Evolutionary conservation across 2,888 invertebrate species (phyloP).

Genomic region (Diarsia rubi): DNA sequence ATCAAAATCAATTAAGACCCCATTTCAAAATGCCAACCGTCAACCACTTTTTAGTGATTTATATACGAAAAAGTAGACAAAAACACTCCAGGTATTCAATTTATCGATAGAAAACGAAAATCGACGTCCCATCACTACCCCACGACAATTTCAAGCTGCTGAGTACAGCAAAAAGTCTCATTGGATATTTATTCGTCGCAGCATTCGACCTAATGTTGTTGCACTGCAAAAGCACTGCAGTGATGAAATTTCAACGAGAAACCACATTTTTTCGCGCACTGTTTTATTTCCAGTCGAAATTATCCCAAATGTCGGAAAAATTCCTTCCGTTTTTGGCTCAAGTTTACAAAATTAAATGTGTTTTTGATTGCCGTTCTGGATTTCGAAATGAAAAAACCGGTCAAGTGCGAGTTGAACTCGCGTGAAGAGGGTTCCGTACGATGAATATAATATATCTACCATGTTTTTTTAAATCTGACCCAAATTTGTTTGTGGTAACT

Average conservation of each 20-base stretch:
- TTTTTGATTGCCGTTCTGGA: constrained; percentile 59
- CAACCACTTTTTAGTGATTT: neutral
- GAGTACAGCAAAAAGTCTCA: constrained; percentile 82
- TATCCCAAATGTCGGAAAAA: constrained; percentile 56
- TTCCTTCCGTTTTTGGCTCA: constrained; percentile 42
- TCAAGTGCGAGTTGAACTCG: too few species aligned
- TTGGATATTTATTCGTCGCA: constrained; percentile 85
- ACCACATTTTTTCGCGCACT: constrained; percentile 68
- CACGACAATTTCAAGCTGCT: constrained; percentile 79
- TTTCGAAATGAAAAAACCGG: constrained; percentile 56
- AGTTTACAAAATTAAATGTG: constrained; percentile 60
- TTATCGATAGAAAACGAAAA: constrained; percentile 41
- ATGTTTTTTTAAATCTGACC: too few species aligned
- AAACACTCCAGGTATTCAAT: neutral
- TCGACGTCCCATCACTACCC: constrained; percentile 69
- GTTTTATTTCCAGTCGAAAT: constrained; percentile 64
- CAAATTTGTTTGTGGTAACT: too few species aligned
- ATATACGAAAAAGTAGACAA: too few species aligned
- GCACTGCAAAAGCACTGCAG: constrained; percentile 66
- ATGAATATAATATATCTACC: too few species aligned
- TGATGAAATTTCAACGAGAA: constrained; percentile 82
- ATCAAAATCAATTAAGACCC: neutral
- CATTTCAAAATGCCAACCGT: neutral
- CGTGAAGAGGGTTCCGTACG: too few species aligned
- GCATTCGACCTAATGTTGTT: constrained; percentile 78